Evolutionary conservation across 2,888 invertebrate species (phyloP).

Genomic region (Polydrusus pterygomalis): DNA sequence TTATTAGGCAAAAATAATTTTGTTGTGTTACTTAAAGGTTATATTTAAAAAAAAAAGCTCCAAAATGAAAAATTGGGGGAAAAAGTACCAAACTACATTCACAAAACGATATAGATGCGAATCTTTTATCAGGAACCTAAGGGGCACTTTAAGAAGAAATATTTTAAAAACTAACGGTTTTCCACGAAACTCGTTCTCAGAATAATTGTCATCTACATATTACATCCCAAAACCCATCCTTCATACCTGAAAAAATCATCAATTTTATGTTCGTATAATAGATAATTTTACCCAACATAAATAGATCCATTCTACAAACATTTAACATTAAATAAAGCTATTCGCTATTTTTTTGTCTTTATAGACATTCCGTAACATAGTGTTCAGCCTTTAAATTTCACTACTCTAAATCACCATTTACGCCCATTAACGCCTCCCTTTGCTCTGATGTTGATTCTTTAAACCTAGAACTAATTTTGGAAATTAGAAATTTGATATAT

Average conservation of each 20-base stretch:
- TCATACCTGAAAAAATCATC: too few species aligned
- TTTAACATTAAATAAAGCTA: conserved; percentile 15
- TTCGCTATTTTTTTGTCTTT: not conserved
- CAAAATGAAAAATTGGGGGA: not conserved
- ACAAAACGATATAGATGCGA: too few species aligned
- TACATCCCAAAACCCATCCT: too few species aligned
- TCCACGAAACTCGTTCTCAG: too few species aligned
- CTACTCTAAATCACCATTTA: conserved; percentile 76
- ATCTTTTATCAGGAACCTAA: too few species aligned
- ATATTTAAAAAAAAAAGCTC: too few species aligned
- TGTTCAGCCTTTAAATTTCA: conserved; percentile 8
- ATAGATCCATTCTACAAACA: not conserved
- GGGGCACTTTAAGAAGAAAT: too few species aligned
- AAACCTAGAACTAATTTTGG: conserved; percentile 72
- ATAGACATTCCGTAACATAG: not conserved
- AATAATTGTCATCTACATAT: too few species aligned
- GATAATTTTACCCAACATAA: not conserved
- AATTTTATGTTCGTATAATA: too few species aligned
- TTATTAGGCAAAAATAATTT: too few species aligned
- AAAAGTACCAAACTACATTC: not conserved
- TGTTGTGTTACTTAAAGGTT: too few species aligned
- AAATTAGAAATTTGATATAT: not conserved
- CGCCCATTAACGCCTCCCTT: conserved; percentile 80
- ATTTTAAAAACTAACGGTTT: too few species aligned
- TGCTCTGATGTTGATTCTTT: conserved; percentile 80